phyloP scores from a whole-genome alignment of 1,140 invertebrate genomes.

The Odontomachus brunneus region DNA sequence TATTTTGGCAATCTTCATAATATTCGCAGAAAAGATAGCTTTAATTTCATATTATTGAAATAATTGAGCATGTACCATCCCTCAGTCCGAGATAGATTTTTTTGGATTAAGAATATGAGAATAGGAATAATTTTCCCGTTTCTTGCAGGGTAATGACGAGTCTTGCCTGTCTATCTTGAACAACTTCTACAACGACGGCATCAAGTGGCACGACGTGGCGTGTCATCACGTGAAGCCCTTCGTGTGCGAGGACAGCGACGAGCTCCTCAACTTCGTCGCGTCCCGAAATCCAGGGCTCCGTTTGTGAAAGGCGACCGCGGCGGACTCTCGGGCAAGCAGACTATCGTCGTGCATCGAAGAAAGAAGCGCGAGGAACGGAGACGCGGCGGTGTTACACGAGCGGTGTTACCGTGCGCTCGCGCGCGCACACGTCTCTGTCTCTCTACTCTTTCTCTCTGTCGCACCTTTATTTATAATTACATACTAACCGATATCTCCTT shows the following conservation, averaged over 20 bases:
- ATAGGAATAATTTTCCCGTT: not conserved
- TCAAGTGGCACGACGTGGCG: slow-evolving; percentile 97
- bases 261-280: slow-evolving; percentile 95
- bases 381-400: slow-evolving; percentile 29
- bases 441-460: not conserved
- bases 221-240: slow-evolving; percentile 96
- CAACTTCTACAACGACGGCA: slow-evolving; percentile 96
- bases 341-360: slow-evolving; percentile 16
- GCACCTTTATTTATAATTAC: slow-evolving; percentile 56
- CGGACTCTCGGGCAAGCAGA: slow-evolving; percentile 26
- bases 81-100: too few species aligned
- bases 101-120: too few species aligned
- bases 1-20: too few species aligned
- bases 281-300: slow-evolving; percentile 93
- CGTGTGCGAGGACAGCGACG: slow-evolving; percentile 96
- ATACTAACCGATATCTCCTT: slow-evolving; percentile 39
- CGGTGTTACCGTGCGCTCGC: slow-evolving; percentile 3
- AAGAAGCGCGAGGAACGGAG: slow-evolving; percentile 10
- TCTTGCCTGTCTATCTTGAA: slow-evolving; percentile 95
- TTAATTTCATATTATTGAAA: too few species aligned
- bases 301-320: slow-evolving; percentile 87
- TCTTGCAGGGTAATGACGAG: slow-evolving; percentile 92
- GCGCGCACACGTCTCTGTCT: slow-evolving; percentile 14
- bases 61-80: too few species aligned
- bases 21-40: too few species aligned